Conservation (phyloP, 2,888 invertebrate species). For the Synergus gifuensis region DNA sequence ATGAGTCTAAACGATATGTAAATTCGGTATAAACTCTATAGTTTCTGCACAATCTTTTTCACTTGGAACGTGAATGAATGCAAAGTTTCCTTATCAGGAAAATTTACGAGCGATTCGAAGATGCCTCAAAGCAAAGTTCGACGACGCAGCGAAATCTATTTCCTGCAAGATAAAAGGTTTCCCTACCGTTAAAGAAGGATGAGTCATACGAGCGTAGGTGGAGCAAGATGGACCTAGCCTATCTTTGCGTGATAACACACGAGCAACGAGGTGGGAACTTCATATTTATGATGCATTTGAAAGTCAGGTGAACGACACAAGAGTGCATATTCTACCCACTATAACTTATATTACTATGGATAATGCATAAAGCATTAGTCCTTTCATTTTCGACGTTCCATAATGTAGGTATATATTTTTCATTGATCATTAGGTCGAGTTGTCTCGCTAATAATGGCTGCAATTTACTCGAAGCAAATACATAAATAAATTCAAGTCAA, state of each 20-base stretch:
- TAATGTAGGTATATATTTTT: background rate
- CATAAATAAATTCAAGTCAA: background rate
- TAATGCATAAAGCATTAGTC: background rate
- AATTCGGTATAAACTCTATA: background rate
- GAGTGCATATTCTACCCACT: slow-evolving; percentile 14
- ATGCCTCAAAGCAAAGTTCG: slow-evolving; percentile 26
- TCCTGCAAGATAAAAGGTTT: slow-evolving; percentile 42
- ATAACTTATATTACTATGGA: background rate
- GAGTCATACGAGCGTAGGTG: slow-evolving; percentile 61
- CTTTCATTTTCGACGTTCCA: background rate
- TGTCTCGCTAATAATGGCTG: background rate
- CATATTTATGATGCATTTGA: slow-evolving; percentile 31
- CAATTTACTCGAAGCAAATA: background rate
- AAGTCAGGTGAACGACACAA: background rate
- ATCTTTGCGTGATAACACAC: slow-evolving; percentile 39
- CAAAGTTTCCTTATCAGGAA: slow-evolving; percentile 13
- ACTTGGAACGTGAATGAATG: slow-evolving; percentile 4
- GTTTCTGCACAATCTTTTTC: background rate
- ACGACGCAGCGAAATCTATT: slow-evolving; percentile 49
- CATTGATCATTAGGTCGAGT: background rate
- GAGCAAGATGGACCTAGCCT: slow-evolving; percentile 60
- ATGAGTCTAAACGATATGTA: background rate
- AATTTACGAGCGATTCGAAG: slow-evolving; percentile 5
- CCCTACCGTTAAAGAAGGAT: slow-evolving; percentile 45
- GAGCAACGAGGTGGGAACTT: slow-evolving; percentile 48